Evolutionary conservation across 2,113 vertebrate genomes (phyloP), one percentile per base, ranked within the genome.

Genomic region (Butorides virescens): DNA sequence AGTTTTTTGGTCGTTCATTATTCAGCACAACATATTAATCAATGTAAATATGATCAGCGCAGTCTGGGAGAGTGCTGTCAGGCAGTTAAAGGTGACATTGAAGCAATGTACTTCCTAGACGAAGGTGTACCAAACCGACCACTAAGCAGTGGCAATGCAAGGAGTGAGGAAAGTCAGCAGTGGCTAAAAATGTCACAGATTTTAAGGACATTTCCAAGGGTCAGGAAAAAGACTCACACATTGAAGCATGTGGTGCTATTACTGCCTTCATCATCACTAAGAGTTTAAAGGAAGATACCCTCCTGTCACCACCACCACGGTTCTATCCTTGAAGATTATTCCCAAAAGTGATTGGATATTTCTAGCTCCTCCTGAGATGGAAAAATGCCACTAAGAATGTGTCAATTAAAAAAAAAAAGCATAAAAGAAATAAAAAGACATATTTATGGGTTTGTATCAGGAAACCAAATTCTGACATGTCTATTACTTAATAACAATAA

Each of bases 11-110:
- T 42, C 7, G 39, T n/a, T 96, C 83, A 65, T 95, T 96, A 96
- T 92, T 93, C 91, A 92, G 86, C 89, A 85, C 74, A 95, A 93
- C 84, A 55, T 83, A 94, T 93, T 92, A 97, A 92, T 96, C 97
- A 95, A 91, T 95, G 94, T 94, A 97, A 95, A 95, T 92, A 90
- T 20, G 77, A 95, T 95, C 89, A 94, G 80, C 7, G 44, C 74
- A 95, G 82, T 50, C 86, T 88, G 85, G 81, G 71, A 93, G 67
- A 93, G 62, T 0, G 3, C 62, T 76, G 77, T 37, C 58, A 82
- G 53, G 74, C 70, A 73, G 17, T 53, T 70, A 91, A 83, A 92
- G 80, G 94, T 97, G 91, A 97, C 97, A 88, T 13, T 95, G 87
- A 91, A 81, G 61, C 37, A 65, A 58, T 0, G 4, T 46, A 46